phyloP scores from a whole-genome alignment of 2,113 vertebrate genomes.

The Grantiella picta region DNA sequence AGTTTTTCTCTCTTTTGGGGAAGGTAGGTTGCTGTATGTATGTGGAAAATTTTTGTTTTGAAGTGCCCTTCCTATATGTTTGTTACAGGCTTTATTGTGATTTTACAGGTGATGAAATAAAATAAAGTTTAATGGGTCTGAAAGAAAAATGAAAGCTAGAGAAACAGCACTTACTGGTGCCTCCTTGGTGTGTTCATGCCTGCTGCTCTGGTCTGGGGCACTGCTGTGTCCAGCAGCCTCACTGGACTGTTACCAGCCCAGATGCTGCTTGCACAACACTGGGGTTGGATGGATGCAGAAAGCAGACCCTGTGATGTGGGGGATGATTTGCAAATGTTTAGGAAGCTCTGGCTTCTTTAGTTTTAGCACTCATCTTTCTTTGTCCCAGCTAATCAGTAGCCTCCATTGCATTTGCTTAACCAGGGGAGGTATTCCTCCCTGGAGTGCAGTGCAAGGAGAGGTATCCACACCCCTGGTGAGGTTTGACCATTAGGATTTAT shows the following conservation, averaged over 20 bases:
- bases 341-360: background rate
- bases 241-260: background rate
- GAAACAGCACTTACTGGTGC: background rate
- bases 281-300: background rate
- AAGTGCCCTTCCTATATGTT: background rate
- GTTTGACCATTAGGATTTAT: background rate
- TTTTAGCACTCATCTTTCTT: background rate
- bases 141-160: background rate
- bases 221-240: background rate
- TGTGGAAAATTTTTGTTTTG: background rate
- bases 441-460: background rate
- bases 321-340: background rate
- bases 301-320: background rate
- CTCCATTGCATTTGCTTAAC: background rate
- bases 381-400: background rate
- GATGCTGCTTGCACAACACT: background rate
- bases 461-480: background rate
- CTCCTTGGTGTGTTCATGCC: background rate
- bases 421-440: background rate
- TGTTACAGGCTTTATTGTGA: background rate
- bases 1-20: background rate
- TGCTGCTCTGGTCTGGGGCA: background rate
- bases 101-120: background rate
- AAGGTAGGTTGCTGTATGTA: background rate
- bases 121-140: background rate